Conservation (phyloP, 2,797 vertebrate genomes). For the Thaleichthys pacificus region DNA sequence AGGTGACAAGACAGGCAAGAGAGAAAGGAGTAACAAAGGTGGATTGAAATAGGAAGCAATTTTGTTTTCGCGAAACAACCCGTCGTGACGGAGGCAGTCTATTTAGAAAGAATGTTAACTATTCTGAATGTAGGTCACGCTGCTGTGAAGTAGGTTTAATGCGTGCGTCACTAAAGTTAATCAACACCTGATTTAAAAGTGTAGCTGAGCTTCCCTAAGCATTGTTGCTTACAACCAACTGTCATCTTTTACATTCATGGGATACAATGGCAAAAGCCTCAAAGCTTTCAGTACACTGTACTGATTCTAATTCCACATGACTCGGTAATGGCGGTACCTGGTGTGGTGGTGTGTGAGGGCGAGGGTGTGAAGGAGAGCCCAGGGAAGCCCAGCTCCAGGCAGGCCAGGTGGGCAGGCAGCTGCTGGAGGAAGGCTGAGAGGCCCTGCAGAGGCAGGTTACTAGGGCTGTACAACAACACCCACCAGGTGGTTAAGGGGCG, state of each 20-base stretch:
- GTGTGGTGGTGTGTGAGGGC: constrained; percentile 13
- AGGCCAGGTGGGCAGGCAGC: constrained; percentile 61
- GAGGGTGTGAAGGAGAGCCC: constrained; percentile 36
- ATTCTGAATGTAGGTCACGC: neutral
- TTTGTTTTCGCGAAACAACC: neutral
- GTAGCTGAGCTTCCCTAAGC: too few species aligned
- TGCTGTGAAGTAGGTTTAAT: too few species aligned
- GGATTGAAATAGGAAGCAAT: neutral
- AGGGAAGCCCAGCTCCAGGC: constrained; percentile 57
- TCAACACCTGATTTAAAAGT: too few species aligned
- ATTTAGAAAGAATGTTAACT: neutral
- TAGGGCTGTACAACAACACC: constrained; percentile 70
- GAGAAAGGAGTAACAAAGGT: neutral
- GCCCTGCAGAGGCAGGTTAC: constrained; percentile 65
- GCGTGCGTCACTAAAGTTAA: too few species aligned
- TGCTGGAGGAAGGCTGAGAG: constrained; percentile 61
- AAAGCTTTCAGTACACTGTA: too few species aligned
- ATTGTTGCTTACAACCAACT: too few species aligned
- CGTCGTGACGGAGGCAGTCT: neutral
- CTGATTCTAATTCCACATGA: too few species aligned
- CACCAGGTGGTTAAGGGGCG: constrained; percentile 65
- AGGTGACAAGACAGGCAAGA: neutral
- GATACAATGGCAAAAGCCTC: too few species aligned
- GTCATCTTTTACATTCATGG: too few species aligned
- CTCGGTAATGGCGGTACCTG: constrained; percentile 47